phyloP scores from a whole-genome alignment of 2,113 vertebrate genomes.

The Cisticola juncidis region DNA sequence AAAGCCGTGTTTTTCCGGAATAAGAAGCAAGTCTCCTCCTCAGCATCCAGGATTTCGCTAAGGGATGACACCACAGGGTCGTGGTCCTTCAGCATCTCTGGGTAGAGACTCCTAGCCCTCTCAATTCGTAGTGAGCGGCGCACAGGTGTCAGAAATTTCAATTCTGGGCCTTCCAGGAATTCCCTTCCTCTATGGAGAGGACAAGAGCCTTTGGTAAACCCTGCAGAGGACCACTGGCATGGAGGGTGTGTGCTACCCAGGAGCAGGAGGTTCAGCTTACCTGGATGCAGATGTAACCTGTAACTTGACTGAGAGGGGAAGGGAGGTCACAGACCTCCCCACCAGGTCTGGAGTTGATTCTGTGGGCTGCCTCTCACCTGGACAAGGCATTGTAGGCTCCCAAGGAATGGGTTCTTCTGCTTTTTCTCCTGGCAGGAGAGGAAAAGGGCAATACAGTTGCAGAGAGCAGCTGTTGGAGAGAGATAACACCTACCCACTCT shows the following conservation, averaged over 20 bases:
- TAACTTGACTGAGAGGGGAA: conserved; percentile 57
- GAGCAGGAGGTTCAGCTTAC: conserved; percentile 20
- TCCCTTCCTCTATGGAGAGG: not conserved
- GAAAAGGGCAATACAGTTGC: not conserved
- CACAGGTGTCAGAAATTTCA: conserved; percentile 72
- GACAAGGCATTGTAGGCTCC: not conserved
- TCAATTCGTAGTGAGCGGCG: conserved; percentile 69
- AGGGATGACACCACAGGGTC: conserved; percentile 72
- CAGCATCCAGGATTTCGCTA: conserved; percentile 51
- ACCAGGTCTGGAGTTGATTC: not conserved
- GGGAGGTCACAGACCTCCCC: not conserved
- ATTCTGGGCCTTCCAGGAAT: not conserved
- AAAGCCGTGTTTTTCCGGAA: conserved; percentile 72
- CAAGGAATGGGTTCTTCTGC: not conserved
- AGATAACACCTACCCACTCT: fast-evolving
- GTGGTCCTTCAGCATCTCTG: conserved; percentile 67
- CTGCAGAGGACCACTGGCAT: not conserved
- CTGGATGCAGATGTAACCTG: conserved; percentile 39
- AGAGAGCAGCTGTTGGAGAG: not conserved
- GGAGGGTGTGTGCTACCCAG: not conserved
- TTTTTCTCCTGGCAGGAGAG: not conserved
- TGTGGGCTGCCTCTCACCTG: not conserved
- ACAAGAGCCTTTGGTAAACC: not conserved
- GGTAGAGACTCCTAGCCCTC: not conserved
- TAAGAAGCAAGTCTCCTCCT: conserved; percentile 51